A percentile compares a stretch with the other conserved stretches of the same genome.
Conservation (phyloP, 2,113 vertebrate genomes). For the Hyperoodon ampullatus region DNA sequence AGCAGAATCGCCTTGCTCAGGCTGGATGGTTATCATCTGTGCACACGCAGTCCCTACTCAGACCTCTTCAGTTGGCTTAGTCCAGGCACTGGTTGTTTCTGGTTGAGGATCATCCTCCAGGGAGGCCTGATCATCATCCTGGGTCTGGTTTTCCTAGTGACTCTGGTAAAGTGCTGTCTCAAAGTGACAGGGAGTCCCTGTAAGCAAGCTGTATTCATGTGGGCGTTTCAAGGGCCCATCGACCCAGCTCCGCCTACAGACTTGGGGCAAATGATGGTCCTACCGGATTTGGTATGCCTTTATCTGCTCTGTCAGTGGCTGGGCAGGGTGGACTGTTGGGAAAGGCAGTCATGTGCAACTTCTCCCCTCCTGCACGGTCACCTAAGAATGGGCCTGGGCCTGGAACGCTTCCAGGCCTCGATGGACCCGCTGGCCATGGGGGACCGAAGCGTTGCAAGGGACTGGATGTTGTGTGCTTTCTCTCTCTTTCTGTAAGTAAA, state of each 20-base stretch:
- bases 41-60: accelerated
- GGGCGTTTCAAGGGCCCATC: not conserved
- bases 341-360: not conserved
- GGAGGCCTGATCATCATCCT: not conserved
- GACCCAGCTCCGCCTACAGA: not conserved
- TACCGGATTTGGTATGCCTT: accelerated
- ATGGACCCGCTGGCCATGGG: accelerated
- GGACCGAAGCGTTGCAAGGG: not conserved
- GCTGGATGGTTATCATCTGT: not conserved
- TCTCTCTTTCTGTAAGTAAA: not conserved
- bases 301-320: not conserved
- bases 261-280: not conserved
- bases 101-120: not conserved
- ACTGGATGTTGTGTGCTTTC: not conserved
- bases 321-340: not conserved
- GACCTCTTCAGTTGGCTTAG: not conserved
- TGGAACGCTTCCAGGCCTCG: not conserved
- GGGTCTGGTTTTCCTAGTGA: not conserved
- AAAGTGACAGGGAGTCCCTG: not conserved
- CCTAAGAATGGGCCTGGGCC: not conserved
- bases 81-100: not conserved
- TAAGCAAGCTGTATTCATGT: accelerated
- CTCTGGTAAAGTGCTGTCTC: not conserved
- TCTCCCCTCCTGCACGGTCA: not conserved
- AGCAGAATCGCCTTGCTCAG: not conserved